Evolutionary conservation across 2,888 invertebrate species (phyloP).

Genomic region (Panopea generosa): DNA sequence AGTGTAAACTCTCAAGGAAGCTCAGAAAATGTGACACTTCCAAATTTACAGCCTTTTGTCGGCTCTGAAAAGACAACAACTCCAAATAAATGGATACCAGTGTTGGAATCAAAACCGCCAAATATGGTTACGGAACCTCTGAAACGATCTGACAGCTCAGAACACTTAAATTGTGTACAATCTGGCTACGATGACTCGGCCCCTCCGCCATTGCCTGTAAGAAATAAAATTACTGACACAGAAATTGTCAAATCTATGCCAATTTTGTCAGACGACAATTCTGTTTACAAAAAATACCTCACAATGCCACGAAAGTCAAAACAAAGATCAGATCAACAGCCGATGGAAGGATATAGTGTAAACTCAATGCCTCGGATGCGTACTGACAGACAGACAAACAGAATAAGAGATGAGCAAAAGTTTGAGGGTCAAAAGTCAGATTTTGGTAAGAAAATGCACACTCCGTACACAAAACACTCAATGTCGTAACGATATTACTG

Average conservation of each 20-base stretch:
- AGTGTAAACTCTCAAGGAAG: background rate
- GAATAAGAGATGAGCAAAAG: slow-evolving; percentile 17
- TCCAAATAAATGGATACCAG: slow-evolving; percentile 58
- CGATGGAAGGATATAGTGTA: background rate
- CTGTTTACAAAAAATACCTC: slow-evolving; percentile 28
- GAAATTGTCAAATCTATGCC: too few relatives aligned
- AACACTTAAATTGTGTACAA: background rate
- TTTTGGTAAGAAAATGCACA: background rate
- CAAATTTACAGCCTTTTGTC: slow-evolving; percentile 40
- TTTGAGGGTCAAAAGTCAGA: background rate
- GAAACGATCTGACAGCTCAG: background rate
- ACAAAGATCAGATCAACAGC: background rate
- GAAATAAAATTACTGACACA: too few relatives aligned
- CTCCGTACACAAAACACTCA: too few relatives aligned
- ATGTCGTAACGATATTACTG: too few relatives aligned
- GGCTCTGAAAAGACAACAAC: slow-evolving; percentile 48
- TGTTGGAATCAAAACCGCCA: slow-evolving; percentile 16
- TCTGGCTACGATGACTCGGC: background rate
- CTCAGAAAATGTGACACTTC: background rate
- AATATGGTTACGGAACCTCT: background rate
- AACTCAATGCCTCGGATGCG: slow-evolving; percentile 36
- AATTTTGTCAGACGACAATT: background rate
- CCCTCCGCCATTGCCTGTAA: too few relatives aligned
- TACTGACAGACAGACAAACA: slow-evolving; percentile 34
- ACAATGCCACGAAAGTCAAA: slow-evolving; percentile 31